phyloP scores from a whole-genome alignment of 2,888 invertebrate genomes.

The Protophormia terraenovae region DNA sequence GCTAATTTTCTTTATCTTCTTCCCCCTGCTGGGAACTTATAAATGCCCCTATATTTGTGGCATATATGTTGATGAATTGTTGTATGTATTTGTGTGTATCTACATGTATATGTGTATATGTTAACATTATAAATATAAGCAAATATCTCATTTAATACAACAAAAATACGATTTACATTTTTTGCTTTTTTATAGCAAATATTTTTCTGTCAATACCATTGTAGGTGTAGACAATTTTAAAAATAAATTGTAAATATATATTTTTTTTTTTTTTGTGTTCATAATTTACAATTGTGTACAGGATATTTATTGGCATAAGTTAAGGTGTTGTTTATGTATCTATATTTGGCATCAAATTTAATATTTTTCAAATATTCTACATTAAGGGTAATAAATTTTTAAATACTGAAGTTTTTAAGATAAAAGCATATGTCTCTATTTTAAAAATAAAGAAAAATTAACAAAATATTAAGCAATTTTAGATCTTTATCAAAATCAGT shows the following conservation, averaged over 20 bases:
- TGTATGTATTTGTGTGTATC: too few species aligned
- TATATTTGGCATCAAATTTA: background rate
- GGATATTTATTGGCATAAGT: constrained; percentile 25
- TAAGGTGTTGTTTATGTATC: background rate
- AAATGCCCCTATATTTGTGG: background rate
- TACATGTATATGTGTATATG: background rate
- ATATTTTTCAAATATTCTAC: background rate
- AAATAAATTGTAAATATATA: constrained; percentile 29
- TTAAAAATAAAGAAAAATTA: too few species aligned
- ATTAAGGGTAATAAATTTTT: too few species aligned
- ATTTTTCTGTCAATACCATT: constrained; percentile 44
- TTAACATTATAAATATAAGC: constrained; percentile 56
- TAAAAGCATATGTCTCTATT: background rate
- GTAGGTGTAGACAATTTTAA: constrained; percentile 43
- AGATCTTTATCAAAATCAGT: too few species aligned
- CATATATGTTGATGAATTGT: too few species aligned
- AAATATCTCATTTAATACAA: constrained; percentile 49
- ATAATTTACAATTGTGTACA: background rate
- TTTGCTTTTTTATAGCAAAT: constrained; percentile 18
- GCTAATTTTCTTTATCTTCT: too few species aligned
- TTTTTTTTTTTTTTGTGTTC: background rate
- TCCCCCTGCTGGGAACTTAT: too few species aligned
- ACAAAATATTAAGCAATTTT: too few species aligned
- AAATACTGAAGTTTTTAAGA: too few species aligned
- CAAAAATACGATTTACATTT: constrained; percentile 20